phyloP scores from a whole-genome alignment of 2,113 vertebrate species.

The Phalacrocorax carbo region DNA sequence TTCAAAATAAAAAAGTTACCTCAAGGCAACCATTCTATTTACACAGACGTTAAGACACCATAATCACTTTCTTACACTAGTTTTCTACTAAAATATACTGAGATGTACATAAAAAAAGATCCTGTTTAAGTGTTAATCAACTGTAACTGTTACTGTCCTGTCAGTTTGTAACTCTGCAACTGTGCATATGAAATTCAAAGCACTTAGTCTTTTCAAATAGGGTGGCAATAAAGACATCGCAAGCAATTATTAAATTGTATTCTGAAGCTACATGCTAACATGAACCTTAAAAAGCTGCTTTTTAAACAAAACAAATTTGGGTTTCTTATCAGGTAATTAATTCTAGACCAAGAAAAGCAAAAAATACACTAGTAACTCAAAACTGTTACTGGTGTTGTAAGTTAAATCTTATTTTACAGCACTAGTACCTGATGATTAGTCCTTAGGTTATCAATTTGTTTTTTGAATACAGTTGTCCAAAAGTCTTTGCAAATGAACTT shows the following conservation, averaged over 20 bases:
- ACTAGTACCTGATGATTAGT: slow-evolving; percentile 90
- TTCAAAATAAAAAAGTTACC: not conserved
- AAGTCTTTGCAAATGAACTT: slow-evolving; percentile 98
- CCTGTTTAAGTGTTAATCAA: not conserved
- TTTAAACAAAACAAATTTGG: not conserved
- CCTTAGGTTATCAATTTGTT: slow-evolving; percentile 93
- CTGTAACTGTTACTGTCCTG: not conserved
- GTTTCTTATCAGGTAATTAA: not conserved
- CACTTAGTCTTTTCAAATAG: not conserved
- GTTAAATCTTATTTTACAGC: not conserved
- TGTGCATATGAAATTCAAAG: not conserved
- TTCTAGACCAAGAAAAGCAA: not conserved
- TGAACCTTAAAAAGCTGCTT: not conserved
- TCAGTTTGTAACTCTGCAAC: not conserved
- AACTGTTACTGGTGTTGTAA: not conserved
- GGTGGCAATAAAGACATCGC: not conserved
- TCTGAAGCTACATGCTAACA: not conserved
- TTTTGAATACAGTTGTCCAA: slow-evolving; percentile 95
- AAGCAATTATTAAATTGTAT: not conserved
- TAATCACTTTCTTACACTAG: not conserved
- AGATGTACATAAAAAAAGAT: not conserved
- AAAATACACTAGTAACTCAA: not conserved
- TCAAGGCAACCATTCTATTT: not conserved
- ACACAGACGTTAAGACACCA: not conserved
- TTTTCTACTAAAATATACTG: not conserved